phyloP scores from a whole-genome alignment of 2,113 vertebrate genomes.

The Notarius quadriscutis region DNA sequence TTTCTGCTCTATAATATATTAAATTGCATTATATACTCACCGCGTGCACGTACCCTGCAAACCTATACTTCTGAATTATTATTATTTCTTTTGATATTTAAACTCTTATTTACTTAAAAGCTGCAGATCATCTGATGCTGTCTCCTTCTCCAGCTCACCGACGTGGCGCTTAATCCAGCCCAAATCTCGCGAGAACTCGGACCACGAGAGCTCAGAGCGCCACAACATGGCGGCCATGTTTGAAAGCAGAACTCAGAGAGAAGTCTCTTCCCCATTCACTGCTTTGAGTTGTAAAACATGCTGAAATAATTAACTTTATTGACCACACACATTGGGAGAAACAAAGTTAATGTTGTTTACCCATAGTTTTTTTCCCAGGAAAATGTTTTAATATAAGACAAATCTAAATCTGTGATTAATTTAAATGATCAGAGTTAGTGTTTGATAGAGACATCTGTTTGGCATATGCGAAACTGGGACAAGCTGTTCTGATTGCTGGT shows the following conservation, averaged over 20 bases:
- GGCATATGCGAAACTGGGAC: too few species aligned
- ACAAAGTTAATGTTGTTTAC: too few species aligned
- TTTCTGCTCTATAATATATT: not conserved
- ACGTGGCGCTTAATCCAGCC: constrained; percentile 50
- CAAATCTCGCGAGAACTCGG: constrained; percentile 8
- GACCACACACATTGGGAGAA: too few species aligned
- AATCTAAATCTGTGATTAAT: not conserved
- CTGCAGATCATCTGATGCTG: constrained; percentile 25
- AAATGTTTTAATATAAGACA: not conserved
- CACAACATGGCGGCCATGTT: not conserved
- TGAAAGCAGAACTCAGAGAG: too few species aligned
- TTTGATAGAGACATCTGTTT: too few species aligned
- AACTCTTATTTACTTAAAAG: not conserved
- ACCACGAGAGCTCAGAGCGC: not conserved
- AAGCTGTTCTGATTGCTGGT: too few species aligned
- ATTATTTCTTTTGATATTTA: too few species aligned
- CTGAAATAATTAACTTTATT: too few species aligned
- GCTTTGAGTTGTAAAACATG: too few species aligned
- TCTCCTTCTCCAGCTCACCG: constrained; percentile 19
- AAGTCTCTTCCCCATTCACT: too few species aligned
- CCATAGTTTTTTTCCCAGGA: too few species aligned
- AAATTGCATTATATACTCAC: not conserved
- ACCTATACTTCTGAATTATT: not conserved
- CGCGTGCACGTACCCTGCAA: not conserved
- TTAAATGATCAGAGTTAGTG: not conserved